Evolutionary conservation across 2,113 vertebrate genomes (phyloP).

Genomic region (Psammodynastes pulverulentus): DNA sequence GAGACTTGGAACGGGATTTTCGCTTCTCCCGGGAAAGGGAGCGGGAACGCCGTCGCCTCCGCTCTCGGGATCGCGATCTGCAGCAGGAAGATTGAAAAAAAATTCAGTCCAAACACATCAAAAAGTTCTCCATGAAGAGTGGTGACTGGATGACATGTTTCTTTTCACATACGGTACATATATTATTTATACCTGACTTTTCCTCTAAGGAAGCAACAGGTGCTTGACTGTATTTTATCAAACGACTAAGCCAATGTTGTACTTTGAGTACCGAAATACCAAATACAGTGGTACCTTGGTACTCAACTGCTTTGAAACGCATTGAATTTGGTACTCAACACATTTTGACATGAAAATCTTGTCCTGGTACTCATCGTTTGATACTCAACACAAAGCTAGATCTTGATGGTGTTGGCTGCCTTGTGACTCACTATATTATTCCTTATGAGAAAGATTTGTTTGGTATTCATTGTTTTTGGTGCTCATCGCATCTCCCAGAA

Average conservation of each 20-base stretch:
- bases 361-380: neutral
- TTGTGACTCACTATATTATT: neutral
- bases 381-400: neutral
- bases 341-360: neutral
- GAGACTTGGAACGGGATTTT: conserved; percentile 77
- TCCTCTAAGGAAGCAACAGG: neutral
- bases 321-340: neutral
- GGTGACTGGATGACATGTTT: no score
- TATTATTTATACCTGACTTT: neutral
- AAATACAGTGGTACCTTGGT: neutral
- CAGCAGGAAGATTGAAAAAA: neutral
- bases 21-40: conserved; percentile 80
- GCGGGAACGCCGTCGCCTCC: conserved; percentile 78
- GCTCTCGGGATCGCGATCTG: conserved; percentile 89
- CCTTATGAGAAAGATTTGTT: neutral
- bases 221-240: neutral
- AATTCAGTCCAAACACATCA: neutral
- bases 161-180: neutral
- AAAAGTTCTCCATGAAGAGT: no score
- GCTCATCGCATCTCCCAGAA: neutral
- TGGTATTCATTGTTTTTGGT: neutral
- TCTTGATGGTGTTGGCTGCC: neutral
- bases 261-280: neutral
- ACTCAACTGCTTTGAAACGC: neutral
- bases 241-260: neutral